Conservation (phyloP, 2,797 vertebrate genomes). For the Melanotaenia pygmaea region DNA sequence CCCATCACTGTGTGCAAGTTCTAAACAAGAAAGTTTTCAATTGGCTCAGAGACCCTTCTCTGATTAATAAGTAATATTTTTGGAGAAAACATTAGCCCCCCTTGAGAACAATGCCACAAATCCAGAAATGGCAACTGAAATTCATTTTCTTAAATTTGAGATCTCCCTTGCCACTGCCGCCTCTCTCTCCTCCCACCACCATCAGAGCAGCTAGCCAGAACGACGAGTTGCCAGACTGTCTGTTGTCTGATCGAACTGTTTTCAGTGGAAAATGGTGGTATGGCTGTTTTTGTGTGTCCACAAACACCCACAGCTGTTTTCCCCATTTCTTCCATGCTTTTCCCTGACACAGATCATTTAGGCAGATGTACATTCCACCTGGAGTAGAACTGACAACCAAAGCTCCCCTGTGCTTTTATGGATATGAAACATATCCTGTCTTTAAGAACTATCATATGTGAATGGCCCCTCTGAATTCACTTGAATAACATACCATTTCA, state of each 20-base stretch:
- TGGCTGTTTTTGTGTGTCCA: slow-evolving; percentile 55
- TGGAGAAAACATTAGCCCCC: slow-evolving; percentile 20
- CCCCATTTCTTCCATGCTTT: slow-evolving; percentile 54
- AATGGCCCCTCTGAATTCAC: slow-evolving; percentile 31
- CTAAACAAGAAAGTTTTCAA: slow-evolving; percentile 20
- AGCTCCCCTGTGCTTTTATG: slow-evolving; percentile 51
- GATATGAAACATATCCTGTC: slow-evolving; percentile 61
- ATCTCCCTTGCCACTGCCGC: slow-evolving; percentile 47
- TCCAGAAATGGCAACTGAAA: slow-evolving; percentile 45
- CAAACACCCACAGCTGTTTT: slow-evolving; percentile 68
- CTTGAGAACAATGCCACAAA: slow-evolving; percentile 42
- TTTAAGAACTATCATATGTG: slow-evolving; percentile 47
- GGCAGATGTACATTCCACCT: slow-evolving; percentile 70
- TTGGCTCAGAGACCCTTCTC: slow-evolving; percentile 10
- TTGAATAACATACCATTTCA: slow-evolving; percentile 28
- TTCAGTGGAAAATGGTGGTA: slow-evolving; percentile 58
- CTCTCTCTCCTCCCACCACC: slow-evolving; percentile 48
- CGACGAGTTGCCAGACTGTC: slow-evolving; percentile 51
- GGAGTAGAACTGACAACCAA: slow-evolving; percentile 50
- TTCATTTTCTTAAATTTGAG: slow-evolving; percentile 22
- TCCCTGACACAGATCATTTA: slow-evolving; percentile 58
- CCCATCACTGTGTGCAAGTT: background rate
- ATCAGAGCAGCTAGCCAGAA: slow-evolving; percentile 39
- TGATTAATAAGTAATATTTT: slow-evolving; percentile 20
- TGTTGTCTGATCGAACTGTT: slow-evolving; percentile 56